Base-by-base conservation (phyloP, 1,140 invertebrate genomes). In the Colletes gigas region DNA sequence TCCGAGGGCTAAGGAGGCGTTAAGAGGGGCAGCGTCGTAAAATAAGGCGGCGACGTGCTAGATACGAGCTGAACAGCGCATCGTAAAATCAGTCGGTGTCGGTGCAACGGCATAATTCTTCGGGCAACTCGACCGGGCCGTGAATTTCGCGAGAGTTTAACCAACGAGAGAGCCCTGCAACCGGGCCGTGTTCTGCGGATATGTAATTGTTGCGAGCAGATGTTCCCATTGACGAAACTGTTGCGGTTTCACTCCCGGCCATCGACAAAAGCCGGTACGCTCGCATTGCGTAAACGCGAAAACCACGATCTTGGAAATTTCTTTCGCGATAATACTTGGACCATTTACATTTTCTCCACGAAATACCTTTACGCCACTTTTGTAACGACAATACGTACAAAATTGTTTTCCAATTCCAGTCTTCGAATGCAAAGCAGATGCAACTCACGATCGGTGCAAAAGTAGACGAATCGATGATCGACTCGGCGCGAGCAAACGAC, bases 31-130 rank as follows among this genome's bases (percentile, higher is more conserved):
- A 83, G 67, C 84, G 15, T 87, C 85, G 82, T 87, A 87, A 87
- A 87, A 83, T 86, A 86, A 87, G 84, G 84, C 78, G 84, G 82
- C 82, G 69, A 84, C 73, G 83, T 84, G 75, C 81, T 85, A 84
- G 83, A 84, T 84, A 84, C 80, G 79, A 66, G 62, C 73, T 78
- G 50, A 79, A 81, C 83, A 70, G 67, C 59, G 74, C 80, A 67
- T 84, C 83, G 83, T 84, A 84, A 84, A 84, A 84, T 84, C 83
- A 78, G 74, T 74, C 73, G 78, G 59, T 59, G 76, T 80, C 80
- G 67, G 75, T 82, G 75, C 80, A 59, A 59, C 80, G 67, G 67
- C 75, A 82, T 82, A 82, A 82, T 78, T 82, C 80, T 82, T 82
- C 80, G 66, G 52, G 72, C 55, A 12, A 52, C 60, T 30, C 60